phyloP scores from a whole-genome alignment of 1,140 invertebrate genomes.

The Nebria ingens region DNA sequence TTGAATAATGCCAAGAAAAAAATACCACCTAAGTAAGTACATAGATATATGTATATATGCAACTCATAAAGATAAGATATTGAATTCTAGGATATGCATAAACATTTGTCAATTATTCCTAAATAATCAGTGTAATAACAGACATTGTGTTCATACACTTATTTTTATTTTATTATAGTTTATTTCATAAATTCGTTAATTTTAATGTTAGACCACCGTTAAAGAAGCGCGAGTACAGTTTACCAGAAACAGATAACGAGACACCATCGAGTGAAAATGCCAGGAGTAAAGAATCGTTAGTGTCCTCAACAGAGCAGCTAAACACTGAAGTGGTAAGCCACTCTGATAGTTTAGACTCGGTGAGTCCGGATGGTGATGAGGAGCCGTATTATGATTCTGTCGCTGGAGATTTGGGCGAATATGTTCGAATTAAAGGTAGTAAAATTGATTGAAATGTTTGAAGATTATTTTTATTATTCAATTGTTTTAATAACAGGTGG shows the following conservation, averaged over 20 bases:
- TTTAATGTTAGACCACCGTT: conserved; percentile 50
- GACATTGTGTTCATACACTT: neutral
- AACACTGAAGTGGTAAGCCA: conserved; percentile 36
- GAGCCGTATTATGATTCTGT: conserved; percentile 78
- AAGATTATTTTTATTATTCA: too few species aligned
- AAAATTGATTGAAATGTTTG: too few species aligned
- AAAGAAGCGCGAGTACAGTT: conserved; percentile 35
- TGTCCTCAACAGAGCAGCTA: conserved; percentile 37
- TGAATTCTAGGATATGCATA: neutral
- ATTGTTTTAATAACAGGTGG: conserved; percentile 34
- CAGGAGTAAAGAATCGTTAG: conserved; percentile 27
- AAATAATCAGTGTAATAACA: neutral
- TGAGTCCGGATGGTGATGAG: conserved; percentile 41
- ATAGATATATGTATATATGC: too few species aligned
- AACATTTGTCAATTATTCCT: conserved; percentile 5
- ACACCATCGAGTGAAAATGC: conserved; percentile 12
- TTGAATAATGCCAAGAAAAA: conserved; percentile 21
- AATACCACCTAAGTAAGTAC: conserved; percentile 29
- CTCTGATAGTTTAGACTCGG: conserved; percentile 23
- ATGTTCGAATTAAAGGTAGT: conserved; percentile 62
- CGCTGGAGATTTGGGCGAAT: conserved; percentile 65
- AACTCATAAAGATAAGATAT: too few species aligned
- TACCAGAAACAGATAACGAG: conserved; percentile 28
- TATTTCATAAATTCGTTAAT: too few species aligned
- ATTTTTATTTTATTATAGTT: conserved; percentile 14